Percentiles rank a stretch among this genome's conserved stretches.
Evolutionary conservation across 2,888 invertebrate species (phyloP).

Genomic region (Rhagophthalmus giganteus): DNA sequence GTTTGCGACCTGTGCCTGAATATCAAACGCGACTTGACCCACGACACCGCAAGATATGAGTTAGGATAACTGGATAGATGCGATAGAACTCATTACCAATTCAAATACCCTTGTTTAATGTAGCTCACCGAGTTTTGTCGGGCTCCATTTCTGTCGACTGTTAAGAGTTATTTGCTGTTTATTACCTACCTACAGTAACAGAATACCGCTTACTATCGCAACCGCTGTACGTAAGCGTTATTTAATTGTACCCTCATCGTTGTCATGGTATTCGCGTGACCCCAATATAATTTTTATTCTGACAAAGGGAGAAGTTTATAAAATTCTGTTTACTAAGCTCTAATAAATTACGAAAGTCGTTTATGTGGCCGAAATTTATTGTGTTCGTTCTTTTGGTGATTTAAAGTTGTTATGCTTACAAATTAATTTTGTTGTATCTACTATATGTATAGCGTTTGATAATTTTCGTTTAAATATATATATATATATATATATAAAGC

Average conservation of each 20-base stretch:
- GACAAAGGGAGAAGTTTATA: too few relatives aligned
- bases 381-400: too few relatives aligned
- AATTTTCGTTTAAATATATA: too few relatives aligned
- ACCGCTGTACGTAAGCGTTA: neutral
- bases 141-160: slow-evolving; percentile 16
- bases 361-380: too few relatives aligned
- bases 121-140: slow-evolving; percentile 31
- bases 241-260: neutral
- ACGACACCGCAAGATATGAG: slow-evolving; percentile 39
- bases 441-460: too few relatives aligned
- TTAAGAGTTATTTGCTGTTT: neutral
- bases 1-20: slow-evolving; percentile 34
- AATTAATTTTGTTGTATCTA: too few relatives aligned
- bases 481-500: too few relatives aligned
- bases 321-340: too few relatives aligned
- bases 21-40: slow-evolving; percentile 40
- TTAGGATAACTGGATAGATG: slow-evolving; percentile 28
- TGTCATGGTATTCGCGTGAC: neutral
- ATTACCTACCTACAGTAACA: too few relatives aligned
- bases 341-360: too few relatives aligned
- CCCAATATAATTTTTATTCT: neutral
- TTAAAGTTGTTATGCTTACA: too few relatives aligned
- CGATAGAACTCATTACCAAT: slow-evolving; percentile 38
- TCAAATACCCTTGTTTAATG: slow-evolving; percentile 40
- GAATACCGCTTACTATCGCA: neutral